A percentile compares a stretch with the other conserved stretches of the same genome.
phyloP scores from a whole-genome alignment of 2,888 invertebrate species.

The Aphidoletes aphidimyza region DNA sequence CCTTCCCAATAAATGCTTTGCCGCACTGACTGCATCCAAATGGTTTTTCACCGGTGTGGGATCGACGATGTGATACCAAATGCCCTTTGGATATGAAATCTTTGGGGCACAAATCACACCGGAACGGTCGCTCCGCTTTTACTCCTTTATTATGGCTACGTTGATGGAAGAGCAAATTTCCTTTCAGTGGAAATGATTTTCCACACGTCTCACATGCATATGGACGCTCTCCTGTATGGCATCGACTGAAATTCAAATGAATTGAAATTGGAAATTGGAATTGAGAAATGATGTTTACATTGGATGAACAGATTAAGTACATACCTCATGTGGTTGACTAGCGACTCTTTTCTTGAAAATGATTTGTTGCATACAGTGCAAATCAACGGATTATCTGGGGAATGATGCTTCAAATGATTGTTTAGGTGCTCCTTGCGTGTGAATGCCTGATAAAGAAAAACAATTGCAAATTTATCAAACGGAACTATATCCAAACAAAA shows the following conservation, averaged over 20 bases:
- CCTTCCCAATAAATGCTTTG: conserved; percentile 82
- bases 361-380: conserved; percentile 87
- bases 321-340: conserved; percentile 78
- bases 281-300: no score
- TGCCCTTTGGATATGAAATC: conserved; percentile 68
- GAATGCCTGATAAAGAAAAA: conserved; percentile 71
- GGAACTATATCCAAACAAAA: no score
- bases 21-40: conserved; percentile 78
- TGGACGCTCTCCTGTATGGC: conserved; percentile 81
- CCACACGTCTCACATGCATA: conserved; percentile 87
- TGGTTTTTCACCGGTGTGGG: conserved; percentile 73
- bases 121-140: conserved; percentile 75
- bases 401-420: conserved; percentile 87
- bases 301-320: not conserved
- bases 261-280: not conserved
- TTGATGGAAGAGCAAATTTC: conserved; percentile 86
- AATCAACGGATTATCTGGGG: conserved; percentile 87
- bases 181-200: conserved; percentile 86
- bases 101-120: conserved; percentile 85
- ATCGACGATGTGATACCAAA: conserved; percentile 82
- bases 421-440: conserved; percentile 86
- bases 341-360: conserved; percentile 86
- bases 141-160: conserved; percentile 83
- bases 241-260: conserved; percentile 59
- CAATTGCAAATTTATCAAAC: not conserved